Conservation (phyloP, 2,888 invertebrate genomes). For the Pinctada fucata region DNA sequence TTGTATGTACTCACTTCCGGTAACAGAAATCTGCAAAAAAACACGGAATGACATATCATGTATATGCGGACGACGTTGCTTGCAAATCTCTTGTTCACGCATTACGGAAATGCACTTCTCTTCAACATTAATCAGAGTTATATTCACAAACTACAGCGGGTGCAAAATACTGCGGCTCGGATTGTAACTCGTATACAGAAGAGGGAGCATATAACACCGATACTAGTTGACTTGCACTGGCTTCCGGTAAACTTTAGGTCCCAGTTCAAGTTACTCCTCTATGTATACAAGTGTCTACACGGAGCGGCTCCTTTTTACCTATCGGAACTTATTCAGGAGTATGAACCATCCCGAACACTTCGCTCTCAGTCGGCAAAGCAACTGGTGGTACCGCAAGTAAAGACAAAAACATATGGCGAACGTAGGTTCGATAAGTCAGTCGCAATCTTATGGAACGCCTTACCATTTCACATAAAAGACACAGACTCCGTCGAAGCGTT, state of each 20-base stretch:
- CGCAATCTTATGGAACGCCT: too few relatives aligned
- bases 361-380: too few relatives aligned
- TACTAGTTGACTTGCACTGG: conserved; percentile 22
- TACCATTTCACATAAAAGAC: too few relatives aligned
- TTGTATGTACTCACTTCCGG: too few relatives aligned
- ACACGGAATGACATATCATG: too few relatives aligned
- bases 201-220: conserved; percentile 21
- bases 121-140: not conserved
- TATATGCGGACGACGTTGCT: not conserved
- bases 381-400: too few relatives aligned
- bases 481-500: too few relatives aligned
- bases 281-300: conserved; percentile 4
- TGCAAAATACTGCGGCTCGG: conserved; percentile 23
- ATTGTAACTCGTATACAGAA: conserved; percentile 12
- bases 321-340: not conserved
- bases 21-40: too few relatives aligned
- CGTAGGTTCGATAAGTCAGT: too few relatives aligned
- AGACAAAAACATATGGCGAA: too few relatives aligned
- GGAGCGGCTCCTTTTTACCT: conserved; percentile 17
- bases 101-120: conserved; percentile 24
- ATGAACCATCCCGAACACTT: not conserved
- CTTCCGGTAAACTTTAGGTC: conserved; percentile 17
- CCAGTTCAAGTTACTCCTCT: conserved; percentile 17
- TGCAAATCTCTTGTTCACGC: conserved; percentile 20
- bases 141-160: conserved; percentile 9